phyloP scores from a whole-genome alignment of 2,797 vertebrate genomes.

The Myotis planiceps region DNA sequence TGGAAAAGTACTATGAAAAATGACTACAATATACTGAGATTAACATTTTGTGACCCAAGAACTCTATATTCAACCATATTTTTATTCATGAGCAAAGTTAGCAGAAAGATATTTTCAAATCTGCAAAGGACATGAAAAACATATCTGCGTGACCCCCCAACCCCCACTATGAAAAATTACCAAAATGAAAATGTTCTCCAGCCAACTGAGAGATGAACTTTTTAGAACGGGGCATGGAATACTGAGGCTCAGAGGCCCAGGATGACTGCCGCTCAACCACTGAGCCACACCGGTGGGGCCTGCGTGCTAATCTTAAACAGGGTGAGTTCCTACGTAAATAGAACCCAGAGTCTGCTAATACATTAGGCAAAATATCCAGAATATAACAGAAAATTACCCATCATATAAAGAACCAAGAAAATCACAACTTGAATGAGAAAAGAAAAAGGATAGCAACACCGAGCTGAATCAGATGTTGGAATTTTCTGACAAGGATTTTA shows the following conservation, averaged over 20 bases:
- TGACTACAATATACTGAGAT: neutral
- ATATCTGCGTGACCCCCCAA: neutral
- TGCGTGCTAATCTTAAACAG: neutral
- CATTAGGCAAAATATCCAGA: neutral
- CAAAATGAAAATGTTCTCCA: neutral
- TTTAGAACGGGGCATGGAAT: no score
- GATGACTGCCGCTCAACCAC: no score
- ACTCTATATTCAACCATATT: neutral
- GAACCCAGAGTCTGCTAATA: neutral
- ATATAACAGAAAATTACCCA: neutral
- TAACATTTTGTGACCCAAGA: neutral
- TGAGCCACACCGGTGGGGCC: no score
- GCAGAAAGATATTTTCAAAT: neutral
- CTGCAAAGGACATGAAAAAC: neutral
- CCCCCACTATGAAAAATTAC: neutral
- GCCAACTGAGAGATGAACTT: neutral
- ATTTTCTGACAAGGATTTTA: neutral
- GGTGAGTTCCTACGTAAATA: neutral
- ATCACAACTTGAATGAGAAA: neutral
- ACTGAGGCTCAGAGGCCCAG: no score
- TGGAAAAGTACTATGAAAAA: neutral
- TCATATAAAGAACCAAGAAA: neutral
- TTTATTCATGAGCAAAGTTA: slow-evolving; percentile 1
- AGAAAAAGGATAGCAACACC: neutral
- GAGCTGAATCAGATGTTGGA: neutral